A percentile compares a stretch with the other conserved stretches of the same genome.
Evolutionary conservation across 2,113 vertebrate genomes (phyloP).

Genomic region (Typhlomys cinereus): DNA sequence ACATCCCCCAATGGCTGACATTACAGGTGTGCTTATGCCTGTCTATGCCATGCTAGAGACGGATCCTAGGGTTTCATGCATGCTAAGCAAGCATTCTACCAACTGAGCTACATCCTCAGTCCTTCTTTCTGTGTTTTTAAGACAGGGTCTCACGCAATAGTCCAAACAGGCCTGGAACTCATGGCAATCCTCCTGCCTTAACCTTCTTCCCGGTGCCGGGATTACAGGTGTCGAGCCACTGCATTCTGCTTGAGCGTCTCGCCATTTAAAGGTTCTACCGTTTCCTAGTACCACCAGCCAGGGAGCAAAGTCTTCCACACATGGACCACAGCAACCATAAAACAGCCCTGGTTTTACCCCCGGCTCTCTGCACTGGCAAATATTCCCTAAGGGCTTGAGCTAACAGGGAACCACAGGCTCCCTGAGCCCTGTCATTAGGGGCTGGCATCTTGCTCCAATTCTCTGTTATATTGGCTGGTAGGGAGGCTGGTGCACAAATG

Average conservation of each 20-base stretch:
- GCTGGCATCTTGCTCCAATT: slow-evolving; percentile 2
- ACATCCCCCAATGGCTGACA: background rate
- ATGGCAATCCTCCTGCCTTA: background rate
- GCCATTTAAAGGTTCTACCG: background rate
- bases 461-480: background rate
- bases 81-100: background rate
- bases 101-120: background rate
- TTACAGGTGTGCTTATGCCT: background rate
- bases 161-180: background rate
- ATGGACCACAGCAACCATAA: background rate
- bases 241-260: too few species aligned
- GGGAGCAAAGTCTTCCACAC: background rate
- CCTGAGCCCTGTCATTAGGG: background rate
- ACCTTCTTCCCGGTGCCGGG: background rate
- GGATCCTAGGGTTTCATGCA: background rate
- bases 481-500: slow-evolving; percentile 18
- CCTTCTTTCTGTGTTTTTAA: background rate
- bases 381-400: background rate
- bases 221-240: background rate
- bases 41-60: background rate
- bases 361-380: background rate
- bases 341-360: background rate
- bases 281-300: background rate
- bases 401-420: background rate
- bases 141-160: background rate